Evolutionary conservation across 1,140 invertebrate genomes (phyloP).

Genomic region (Maconellicoccus hirsutus): DNA sequence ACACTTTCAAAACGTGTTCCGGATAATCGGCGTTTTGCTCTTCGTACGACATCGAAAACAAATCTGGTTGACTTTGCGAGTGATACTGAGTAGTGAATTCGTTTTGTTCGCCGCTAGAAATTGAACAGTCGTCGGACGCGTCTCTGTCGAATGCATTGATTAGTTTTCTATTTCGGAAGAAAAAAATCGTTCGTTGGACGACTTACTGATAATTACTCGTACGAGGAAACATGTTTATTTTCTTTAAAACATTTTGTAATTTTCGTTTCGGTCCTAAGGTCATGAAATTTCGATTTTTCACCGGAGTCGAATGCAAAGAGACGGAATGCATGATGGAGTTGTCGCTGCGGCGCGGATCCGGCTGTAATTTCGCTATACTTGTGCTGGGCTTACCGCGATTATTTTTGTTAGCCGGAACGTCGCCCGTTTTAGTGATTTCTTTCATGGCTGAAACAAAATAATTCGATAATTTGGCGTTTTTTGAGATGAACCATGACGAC

Average conservation of each 20-base stretch:
- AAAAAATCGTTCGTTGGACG: conserved; percentile 33
- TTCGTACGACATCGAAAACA: conserved; percentile 67
- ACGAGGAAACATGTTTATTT: conserved; percentile 83
- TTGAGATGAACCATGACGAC: too few relatives aligned
- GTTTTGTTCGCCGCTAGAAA: conserved; percentile 26
- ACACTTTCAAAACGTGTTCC: conserved; percentile 96
- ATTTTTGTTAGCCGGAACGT: conserved; percentile 51
- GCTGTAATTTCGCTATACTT: conserved; percentile 47
- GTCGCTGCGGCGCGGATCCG: conserved; percentile 41
- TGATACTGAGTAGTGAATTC: conserved; percentile 45
- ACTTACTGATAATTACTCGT: conserved; percentile 52
- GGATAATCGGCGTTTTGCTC: conserved; percentile 73
- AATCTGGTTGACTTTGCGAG: conserved; percentile 83
- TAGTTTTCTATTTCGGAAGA: too few relatives aligned
- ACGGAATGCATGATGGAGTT: neutral
- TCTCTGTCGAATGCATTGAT: too few relatives aligned
- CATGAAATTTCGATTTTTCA: conserved; percentile 47
- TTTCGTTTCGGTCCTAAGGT: conserved; percentile 71
- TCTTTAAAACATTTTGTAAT: conserved; percentile 77
- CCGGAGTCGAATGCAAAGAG: neutral
- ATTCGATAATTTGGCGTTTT: too few relatives aligned
- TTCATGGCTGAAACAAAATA: conserved; percentile 44
- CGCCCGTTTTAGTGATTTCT: conserved; percentile 76
- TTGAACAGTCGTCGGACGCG: conserved; percentile 31
- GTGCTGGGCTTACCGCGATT: conserved; percentile 38